Base-by-base conservation (phyloP, 2,797 vertebrate genomes). In the Melopsittacus undulatus region DNA sequence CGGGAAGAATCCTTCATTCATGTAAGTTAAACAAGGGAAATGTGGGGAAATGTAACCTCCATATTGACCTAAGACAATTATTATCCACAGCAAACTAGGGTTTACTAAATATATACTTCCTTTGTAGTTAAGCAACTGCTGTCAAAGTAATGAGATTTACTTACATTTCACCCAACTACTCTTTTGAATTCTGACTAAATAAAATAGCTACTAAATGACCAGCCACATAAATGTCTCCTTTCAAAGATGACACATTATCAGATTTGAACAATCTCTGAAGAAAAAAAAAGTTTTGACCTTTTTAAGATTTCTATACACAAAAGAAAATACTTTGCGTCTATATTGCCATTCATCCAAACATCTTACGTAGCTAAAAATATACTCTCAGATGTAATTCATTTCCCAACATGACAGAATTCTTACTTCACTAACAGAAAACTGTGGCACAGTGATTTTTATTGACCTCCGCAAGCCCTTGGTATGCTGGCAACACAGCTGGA, bases 101-200 rank as follows among this genome's bases (percentile, higher is more conserved):
- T 89, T 94, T 88, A 81, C 63, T 95, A 87, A 86, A 83, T 67
- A 83, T 45, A 81, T 40, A 56, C 52, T 46, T 74, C 34, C 79
- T 91, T 78, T 84, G 90, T 77, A 94, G 56, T 86, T 66, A 74
- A n/a, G 83, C 46, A 57, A 51, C 4, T 59, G 8, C 32, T 30
- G 75, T 6, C 48, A 4, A 69, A 80, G 68, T 54, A 46, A 76
- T 51, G 75, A 77, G 54, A 73, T 85, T 79, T 63, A 66, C 75
- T 89, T 78, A 23, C 29, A 12, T 56, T 83, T 76, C 61, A 77
- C 24, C 69, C 54, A 10, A 75, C 54, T 5, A 23, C 78, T 46
- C 63, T 4, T 38, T 10, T 43, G 40, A 22, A n/a, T 10, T 16
- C 27, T 11, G 11, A 3, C 32, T 52, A 21, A 56, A 43, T 46